Percentiles rank a stretch among this genome's conserved stretches.
Conservation (phyloP, 2,888 invertebrate genomes). For the Eristalis arbustorum region DNA sequence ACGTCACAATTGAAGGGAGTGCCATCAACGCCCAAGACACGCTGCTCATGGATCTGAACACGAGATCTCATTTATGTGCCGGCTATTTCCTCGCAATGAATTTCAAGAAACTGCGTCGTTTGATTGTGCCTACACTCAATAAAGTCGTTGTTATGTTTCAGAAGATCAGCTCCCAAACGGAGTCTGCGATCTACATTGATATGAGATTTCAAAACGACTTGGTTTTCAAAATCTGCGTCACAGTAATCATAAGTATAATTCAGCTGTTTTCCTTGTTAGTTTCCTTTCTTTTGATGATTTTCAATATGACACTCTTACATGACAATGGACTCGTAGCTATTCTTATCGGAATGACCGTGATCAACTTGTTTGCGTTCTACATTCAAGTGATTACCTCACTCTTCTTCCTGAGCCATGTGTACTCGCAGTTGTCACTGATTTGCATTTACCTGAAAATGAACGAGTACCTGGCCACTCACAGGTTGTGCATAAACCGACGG, state of each 20-base stretch:
- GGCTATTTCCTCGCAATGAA: background rate
- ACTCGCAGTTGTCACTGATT: background rate
- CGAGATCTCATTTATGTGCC: background rate
- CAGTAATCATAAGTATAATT: background rate
- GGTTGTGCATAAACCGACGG: background rate
- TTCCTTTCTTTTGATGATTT: no score
- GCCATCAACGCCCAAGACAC: no score
- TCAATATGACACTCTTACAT: no score
- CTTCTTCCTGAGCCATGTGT: background rate
- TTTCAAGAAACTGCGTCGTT: background rate
- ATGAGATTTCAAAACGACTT: background rate
- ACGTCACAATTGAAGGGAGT: no score
- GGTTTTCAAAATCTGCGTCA: background rate
- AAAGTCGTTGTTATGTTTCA: background rate
- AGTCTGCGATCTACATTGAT: background rate
- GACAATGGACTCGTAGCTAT: no score
- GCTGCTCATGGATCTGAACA: background rate
- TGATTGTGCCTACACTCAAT: background rate
- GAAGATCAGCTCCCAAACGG: background rate
- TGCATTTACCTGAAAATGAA: background rate
- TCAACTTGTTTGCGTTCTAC: background rate
- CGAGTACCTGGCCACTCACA: background rate
- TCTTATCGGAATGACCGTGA: no score
- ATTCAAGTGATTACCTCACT: background rate
- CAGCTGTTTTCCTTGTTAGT: background rate